Base-by-base conservation (phyloP, 2,888 invertebrate genomes). In the Ernsta delagoae region DNA sequence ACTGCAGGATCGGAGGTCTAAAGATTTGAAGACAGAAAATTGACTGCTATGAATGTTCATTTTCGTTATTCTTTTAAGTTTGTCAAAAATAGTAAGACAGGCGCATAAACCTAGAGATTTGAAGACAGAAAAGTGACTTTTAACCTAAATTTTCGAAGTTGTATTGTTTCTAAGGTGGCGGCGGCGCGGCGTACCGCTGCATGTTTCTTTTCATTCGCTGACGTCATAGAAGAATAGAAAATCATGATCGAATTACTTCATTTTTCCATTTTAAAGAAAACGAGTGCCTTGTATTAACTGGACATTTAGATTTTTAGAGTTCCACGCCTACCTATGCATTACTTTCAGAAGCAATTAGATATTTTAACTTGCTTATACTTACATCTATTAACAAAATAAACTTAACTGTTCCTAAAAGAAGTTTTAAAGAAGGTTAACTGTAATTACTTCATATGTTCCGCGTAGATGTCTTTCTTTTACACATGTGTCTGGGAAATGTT, bases 111-210 rank as follows among this genome's bases (percentile, higher is more conserved):
- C 7, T 8, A 41, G 8, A 59, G 59, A 48, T 65, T 59, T 59
- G 59, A 65, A 65, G 59, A 65, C 39, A 59, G 48, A 39, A 59
- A 65, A 65, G 65, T 65, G 50, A 59, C 65, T 65, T 6, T 39
- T 65, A 65, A 65, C 65, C 65, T 50, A 65, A 59, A 59, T 65
- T 65, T 50, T 50, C 50, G 36, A 41, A 11, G 11, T 43, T 50
- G 48, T 59, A 45, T 65, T 65, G 59, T 65, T 65, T 24, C 24
- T 24, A 24, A 41, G 39, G 43, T 43, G 8, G 43, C 2, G 39
- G 39, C 50, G 59, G 48, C 48, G 34, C n/a, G n/a, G n/a, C n/a
- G n/a, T 65, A 41, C 45, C 57, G 48, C 65, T 50, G 39, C 59
- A 59, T 57, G 50, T 64, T 59, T 59, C 50, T 41, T 12, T 50